Percentiles rank a stretch among this genome's conserved stretches.
Evolutionary conservation across 2,797 vertebrate genomes (phyloP).

Genomic region (Sorex maritimensis): DNA sequence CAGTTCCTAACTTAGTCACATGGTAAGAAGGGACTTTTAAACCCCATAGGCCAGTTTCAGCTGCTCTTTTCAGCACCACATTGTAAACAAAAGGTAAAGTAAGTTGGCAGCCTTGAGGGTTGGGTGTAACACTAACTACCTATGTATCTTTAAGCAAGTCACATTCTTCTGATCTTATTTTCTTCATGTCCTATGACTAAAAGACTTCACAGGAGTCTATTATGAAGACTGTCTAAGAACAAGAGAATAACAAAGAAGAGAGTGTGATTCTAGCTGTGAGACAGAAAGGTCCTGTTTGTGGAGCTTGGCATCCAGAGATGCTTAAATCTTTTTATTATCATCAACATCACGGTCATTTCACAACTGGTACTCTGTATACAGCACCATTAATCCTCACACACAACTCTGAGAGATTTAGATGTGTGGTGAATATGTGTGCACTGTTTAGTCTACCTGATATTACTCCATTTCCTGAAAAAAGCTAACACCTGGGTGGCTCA

Average conservation of each 20-base stretch:
- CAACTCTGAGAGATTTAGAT: not conserved
- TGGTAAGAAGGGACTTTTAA: not conserved
- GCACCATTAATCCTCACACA: not conserved
- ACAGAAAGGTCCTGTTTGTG: not conserved
- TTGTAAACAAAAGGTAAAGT: not conserved
- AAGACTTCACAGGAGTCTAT: not conserved
- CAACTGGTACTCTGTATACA: not conserved
- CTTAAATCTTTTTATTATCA: not conserved
- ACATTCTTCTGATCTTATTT: not conserved
- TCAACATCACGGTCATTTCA: not conserved
- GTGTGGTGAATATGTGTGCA: not conserved
- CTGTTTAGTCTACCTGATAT: not conserved
- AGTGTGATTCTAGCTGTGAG: not conserved
- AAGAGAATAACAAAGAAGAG: slow-evolving; percentile 26
- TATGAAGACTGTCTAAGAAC: not conserved
- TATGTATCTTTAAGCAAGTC: not conserved
- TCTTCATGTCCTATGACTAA: not conserved
- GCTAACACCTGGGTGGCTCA: too few species aligned
- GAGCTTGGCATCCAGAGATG: not conserved
- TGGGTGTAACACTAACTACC: not conserved
- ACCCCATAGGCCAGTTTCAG: not conserved
- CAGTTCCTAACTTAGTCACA: not conserved
- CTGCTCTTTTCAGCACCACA: too few species aligned
- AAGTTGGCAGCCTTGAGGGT: not conserved
- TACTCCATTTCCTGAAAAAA: not conserved